These are phyloP conservation scores for Dipodomys merriami DNA, from an alignment of 2,113 vertebrate genomes.

Conservation along the genomic window DNA sequence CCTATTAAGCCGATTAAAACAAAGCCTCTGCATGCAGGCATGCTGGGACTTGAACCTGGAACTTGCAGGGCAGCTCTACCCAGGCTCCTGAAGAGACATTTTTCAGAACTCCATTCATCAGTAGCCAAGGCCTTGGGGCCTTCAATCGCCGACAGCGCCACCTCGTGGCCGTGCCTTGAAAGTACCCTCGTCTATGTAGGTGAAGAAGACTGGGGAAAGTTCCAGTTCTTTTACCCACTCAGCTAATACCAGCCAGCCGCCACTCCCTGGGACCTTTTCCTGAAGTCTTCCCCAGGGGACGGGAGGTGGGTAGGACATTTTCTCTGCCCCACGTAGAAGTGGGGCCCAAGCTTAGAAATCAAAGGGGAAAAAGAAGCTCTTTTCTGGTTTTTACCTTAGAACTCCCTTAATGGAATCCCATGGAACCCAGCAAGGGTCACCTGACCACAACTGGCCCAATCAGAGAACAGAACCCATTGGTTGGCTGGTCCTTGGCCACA, in stretches of 20 bases:
- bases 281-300: conserved; percentile 49
- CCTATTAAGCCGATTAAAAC: neutral
- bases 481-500: neutral
- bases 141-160: conserved; percentile 36
- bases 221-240: conserved; percentile 53
- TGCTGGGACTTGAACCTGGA: neutral
- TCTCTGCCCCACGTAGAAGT: too few species aligned
- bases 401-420: neutral
- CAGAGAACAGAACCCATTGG: fast-evolving
- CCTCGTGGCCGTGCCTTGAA: conserved; percentile 52
- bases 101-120: neutral
- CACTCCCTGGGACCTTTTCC: conserved; percentile 60
- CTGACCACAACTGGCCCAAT: neutral
- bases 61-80: neutral
- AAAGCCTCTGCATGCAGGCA: too few species aligned
- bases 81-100: conserved; percentile 54
- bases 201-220: too few species aligned
- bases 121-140: neutral
- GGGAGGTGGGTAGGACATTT: too few species aligned
- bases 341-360: neutral
- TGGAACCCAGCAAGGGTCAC: neutral
- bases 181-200: neutral
- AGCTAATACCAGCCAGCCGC: conserved; percentile 56
- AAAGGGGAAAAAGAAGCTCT: neutral
- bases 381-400: neutral